Conservation (phyloP, 2,113 vertebrate genomes). For the Cyprinodon tularosa region DNA sequence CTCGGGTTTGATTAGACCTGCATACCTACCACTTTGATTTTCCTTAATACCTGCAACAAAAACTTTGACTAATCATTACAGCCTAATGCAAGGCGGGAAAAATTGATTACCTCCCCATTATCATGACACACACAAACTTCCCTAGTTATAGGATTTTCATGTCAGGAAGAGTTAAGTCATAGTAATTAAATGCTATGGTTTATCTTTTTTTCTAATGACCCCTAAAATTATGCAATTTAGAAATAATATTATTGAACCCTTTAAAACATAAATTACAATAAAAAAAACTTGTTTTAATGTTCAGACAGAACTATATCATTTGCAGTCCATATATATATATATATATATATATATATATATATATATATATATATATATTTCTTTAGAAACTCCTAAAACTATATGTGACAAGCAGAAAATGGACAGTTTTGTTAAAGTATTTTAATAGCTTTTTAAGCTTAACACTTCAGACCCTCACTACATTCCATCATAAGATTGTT, state of each 20-base stretch:
- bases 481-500: background rate
- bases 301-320: too few species aligned
- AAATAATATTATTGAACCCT: conserved; percentile 3
- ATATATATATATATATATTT: too few species aligned
- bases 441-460: background rate
- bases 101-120: conserved; percentile 57
- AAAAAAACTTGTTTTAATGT: background rate
- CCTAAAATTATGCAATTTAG: conserved; percentile 7
- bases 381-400: background rate
- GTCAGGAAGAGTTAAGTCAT: conserved; percentile 32
- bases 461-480: too few species aligned
- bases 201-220: conserved; percentile 6
- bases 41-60: conserved; percentile 24
- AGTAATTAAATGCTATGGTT: conserved; percentile 44
- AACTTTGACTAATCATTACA: conserved; percentile 36
- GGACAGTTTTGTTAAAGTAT: background rate
- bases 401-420: background rate
- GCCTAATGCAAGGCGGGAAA: conserved; percentile 42
- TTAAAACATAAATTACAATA: too few species aligned
- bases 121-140: conserved; percentile 12
- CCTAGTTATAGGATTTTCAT: conserved; percentile 16
- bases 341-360: too few species aligned
- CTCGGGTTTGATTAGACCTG: conserved; percentile 23
- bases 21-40: conserved; percentile 46
- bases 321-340: too few species aligned